phyloP scores from a whole-genome alignment of 2,113 vertebrate species.

The Sminthopsis crassicaudata region DNA sequence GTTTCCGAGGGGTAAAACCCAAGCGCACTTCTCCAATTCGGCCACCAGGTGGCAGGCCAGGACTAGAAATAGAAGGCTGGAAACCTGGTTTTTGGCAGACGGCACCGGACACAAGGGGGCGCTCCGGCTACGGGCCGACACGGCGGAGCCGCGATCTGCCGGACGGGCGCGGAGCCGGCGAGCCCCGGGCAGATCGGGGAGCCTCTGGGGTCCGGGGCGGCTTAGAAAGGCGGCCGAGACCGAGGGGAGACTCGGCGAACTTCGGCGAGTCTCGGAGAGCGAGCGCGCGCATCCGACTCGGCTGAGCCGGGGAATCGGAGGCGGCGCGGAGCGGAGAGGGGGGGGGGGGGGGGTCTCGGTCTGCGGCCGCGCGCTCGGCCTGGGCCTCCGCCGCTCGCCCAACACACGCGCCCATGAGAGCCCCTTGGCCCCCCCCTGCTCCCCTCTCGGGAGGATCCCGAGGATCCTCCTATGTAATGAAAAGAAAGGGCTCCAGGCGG shows the following conservation, averaged over 20 bases:
- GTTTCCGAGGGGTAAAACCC: neutral
- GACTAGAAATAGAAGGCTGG: neutral
- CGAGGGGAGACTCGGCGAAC: neutral
- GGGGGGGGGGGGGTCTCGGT: no score
- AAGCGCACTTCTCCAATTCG: neutral
- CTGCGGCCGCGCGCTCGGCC: no score
- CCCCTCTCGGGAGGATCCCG: neutral
- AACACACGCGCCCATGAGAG: neutral
- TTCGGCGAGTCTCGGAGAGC: neutral
- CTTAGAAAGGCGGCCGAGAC: neutral
- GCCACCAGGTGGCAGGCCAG: neutral
- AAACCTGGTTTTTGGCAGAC: neutral
- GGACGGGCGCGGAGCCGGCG: neutral
- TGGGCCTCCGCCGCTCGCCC: no score
- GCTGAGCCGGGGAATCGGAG: neutral
- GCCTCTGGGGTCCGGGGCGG: neutral
- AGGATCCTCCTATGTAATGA: neutral
- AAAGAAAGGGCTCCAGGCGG: neutral
- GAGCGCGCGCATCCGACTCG: neutral
- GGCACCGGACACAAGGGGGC: neutral
- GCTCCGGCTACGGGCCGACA: neutral
- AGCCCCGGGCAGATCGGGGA: neutral
- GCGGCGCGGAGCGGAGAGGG: neutral
- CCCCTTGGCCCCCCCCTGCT: neutral
- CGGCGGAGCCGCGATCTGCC: fast-evolving